phyloP scores from a whole-genome alignment of 2,797 vertebrate species.

The Lophotriccus pileatus region DNA sequence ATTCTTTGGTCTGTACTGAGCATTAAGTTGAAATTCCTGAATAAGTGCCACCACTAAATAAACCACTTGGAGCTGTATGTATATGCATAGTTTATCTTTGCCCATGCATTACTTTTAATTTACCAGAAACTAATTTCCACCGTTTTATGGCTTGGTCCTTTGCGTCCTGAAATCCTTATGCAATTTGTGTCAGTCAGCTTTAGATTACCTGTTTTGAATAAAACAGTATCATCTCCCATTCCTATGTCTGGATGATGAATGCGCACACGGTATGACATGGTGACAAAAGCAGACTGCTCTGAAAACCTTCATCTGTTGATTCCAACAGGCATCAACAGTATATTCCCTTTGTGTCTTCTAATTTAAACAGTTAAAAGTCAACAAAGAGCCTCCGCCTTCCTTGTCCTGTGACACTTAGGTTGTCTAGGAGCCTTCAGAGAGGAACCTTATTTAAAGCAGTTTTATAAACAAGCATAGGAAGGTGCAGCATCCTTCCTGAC shows the following conservation, averaged over 20 bases:
- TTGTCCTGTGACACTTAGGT: background rate
- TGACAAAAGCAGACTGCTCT: background rate
- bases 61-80: too few relatives aligned
- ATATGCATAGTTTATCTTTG: background rate
- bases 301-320: background rate
- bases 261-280: accelerated
- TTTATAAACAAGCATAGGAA: background rate
- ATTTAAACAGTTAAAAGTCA: background rate
- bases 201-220: background rate
- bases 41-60: background rate
- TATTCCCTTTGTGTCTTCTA: background rate
- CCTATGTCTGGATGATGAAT: background rate
- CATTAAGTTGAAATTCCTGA: background rate
- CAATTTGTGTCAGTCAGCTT: background rate
- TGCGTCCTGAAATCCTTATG: background rate
- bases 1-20: background rate
- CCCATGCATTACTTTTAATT: background rate
- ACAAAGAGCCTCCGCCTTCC: background rate
- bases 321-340: background rate
- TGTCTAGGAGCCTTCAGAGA: background rate
- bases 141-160: background rate
- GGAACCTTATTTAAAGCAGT: background rate
- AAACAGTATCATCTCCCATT: background rate
- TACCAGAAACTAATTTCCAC: background rate
- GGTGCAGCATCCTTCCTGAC: background rate